Conservation (phyloP, 2,888 invertebrate species). For the Chrysodeixis includens region DNA sequence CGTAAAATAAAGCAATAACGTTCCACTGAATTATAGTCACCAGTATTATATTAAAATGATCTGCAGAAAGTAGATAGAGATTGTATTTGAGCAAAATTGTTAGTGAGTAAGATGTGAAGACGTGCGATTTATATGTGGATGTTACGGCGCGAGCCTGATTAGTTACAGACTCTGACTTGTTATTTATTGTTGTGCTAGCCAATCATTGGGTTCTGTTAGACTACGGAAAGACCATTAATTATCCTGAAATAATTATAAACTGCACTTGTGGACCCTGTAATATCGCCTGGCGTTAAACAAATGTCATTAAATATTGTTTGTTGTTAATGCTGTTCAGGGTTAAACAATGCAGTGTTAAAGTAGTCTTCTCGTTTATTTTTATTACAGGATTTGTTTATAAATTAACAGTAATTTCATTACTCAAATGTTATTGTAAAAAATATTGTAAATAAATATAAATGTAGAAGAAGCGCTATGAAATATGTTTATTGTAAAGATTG, state of each 20-base stretch:
- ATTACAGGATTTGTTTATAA: slow-evolving; percentile 23
- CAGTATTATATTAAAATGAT: slow-evolving; percentile 76
- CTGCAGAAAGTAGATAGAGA: slow-evolving; percentile 66
- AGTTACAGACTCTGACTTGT: slow-evolving; percentile 39
- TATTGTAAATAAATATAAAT: slow-evolving; percentile 72
- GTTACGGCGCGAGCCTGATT: slow-evolving; percentile 44
- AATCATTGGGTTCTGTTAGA: slow-evolving; percentile 34
- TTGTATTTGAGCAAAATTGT: slow-evolving; percentile 63
- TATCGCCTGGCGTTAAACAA: slow-evolving; percentile 31
- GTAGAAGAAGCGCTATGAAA: slow-evolving; percentile 79
- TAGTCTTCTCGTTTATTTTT: slow-evolving; percentile 36
- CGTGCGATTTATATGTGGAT: slow-evolving; percentile 40
- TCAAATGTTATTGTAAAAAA: slow-evolving; percentile 68
- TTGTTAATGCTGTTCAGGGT: slow-evolving; percentile 22
- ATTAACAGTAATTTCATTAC: slow-evolving; percentile 43
- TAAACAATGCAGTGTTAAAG: slow-evolving; percentile 32
- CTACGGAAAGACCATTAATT: slow-evolving; percentile 18
- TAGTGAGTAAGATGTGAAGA: slow-evolving; percentile 58
- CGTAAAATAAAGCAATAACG: slow-evolving; percentile 82
- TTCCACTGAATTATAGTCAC: slow-evolving; percentile 75
- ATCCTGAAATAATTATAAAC: slow-evolving; percentile 32
- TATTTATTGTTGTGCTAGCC: slow-evolving; percentile 49
- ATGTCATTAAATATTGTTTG: slow-evolving; percentile 17
- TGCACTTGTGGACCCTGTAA: slow-evolving; percentile 27
- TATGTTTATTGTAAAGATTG: slow-evolving; percentile 82